Percentiles rank a stretch among this genome's conserved stretches.
phyloP scores from a whole-genome alignment of 2,888 invertebrate genomes.

The Oithona nana region DNA sequence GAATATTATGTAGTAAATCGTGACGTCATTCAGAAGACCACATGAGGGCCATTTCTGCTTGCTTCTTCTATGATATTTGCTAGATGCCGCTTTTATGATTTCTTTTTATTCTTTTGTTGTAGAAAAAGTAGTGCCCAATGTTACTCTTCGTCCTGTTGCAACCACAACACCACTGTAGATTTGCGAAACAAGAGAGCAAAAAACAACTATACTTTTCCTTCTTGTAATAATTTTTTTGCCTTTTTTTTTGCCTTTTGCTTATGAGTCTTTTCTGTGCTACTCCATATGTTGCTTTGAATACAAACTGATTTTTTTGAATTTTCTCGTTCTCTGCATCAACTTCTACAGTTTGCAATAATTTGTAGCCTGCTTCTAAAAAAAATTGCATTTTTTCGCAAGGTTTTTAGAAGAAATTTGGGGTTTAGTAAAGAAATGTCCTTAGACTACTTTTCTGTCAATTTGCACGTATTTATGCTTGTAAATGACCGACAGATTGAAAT shows the following conservation, averaged over 20 bases:
- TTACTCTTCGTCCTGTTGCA: neutral
- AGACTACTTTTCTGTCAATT: too few relatives aligned
- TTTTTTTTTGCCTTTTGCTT: neutral
- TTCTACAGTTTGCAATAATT: too few relatives aligned
- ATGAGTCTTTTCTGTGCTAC: neutral
- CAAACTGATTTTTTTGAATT: neutral
- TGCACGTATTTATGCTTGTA: too few relatives aligned
- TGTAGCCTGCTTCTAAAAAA: too few relatives aligned
- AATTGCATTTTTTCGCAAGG: too few relatives aligned
- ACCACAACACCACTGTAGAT: neutral
- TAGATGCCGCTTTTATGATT: neutral
- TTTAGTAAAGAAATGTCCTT: too few relatives aligned
- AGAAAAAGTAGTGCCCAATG: neutral
- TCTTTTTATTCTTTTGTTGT: neutral
- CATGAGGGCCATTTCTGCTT: too few relatives aligned
- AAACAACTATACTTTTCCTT: neutral
- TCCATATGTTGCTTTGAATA: neutral
- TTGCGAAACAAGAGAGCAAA: neutral
- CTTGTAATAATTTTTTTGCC: neutral
- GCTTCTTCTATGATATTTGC: too few relatives aligned
- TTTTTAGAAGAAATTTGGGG: too few relatives aligned
- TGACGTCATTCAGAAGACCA: too few relatives aligned
- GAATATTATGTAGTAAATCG: too few relatives aligned
- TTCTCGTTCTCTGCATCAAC: neutral
- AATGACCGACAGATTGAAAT: too few relatives aligned